Conservation (phyloP, 1,140 invertebrate species). For the Daktulosphaira vitifoliae region DNA sequence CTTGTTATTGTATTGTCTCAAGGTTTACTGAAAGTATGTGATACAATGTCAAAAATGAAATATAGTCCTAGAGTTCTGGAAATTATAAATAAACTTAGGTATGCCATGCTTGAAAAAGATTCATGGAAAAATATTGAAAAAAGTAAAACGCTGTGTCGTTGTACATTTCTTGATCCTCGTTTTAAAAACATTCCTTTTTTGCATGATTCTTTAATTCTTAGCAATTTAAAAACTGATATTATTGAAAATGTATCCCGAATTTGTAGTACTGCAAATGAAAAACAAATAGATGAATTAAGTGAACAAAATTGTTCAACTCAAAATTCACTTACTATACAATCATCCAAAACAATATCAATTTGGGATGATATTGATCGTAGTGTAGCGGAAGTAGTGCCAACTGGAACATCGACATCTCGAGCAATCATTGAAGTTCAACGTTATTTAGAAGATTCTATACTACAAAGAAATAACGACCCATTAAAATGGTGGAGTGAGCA, state of each 20-base stretch:
- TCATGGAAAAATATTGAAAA: neutral
- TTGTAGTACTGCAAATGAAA: no score
- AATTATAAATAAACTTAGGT: no score
- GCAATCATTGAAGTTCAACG: slow-evolving; percentile 35
- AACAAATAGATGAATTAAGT: no score
- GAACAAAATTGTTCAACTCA: no score
- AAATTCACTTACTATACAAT: no score
- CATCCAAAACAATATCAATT: neutral
- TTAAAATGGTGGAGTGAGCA: slow-evolving; percentile 10
- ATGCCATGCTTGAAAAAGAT: no score
- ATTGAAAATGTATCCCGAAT: neutral
- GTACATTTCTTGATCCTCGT: slow-evolving; percentile 4
- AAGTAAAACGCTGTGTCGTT: neutral
- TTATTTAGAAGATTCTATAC: slow-evolving; percentile 35
- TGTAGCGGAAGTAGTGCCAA: neutral
- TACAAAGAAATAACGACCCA: slow-evolving; percentile 35
- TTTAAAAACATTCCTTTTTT: neutral
- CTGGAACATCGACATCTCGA: neutral
- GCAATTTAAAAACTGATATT: neutral
- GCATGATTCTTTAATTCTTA: neutral
- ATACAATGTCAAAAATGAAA: no score
- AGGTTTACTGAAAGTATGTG: no score
- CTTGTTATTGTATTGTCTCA: no score
- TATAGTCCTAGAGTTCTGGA: no score
- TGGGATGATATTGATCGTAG: neutral